Evolutionary conservation across 2,797 vertebrate species (phyloP), one percentile per base, ranked within the genome.

Genomic region (Eleutherodactylus coqui): DNA sequence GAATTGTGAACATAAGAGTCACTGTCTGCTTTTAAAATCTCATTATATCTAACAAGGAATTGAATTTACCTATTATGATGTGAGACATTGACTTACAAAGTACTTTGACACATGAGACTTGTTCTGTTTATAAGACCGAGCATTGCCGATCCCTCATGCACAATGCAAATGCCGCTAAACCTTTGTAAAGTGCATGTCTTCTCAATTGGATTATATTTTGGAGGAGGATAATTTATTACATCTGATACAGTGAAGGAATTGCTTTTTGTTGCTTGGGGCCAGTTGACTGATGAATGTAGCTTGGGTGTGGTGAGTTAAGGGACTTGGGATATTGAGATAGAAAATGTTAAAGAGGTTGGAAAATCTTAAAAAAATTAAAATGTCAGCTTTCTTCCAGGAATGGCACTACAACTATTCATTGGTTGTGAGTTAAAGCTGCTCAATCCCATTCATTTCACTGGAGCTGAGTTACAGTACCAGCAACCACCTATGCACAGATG

Each of bases 41-140:
- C 85, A 82, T 86, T 82, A 86, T 80, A 81, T 73, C 43, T n/a
- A 80, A 86, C 84, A 81, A 86, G 84, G 41, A 81, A 58, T 67
- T 77, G 70, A 47, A 53, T 86, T 76, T 82, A 75, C 36, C 38
- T 79, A 47, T 76, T 73, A 73, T 86, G 82, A 86, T 82, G 32
- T n/a, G 55, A 70, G 79, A 75, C 85, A 43, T 41, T 69, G 79
- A 58, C 70, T 76, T 82, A 76, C 72, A 76, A 67, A 67, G 79
- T 53, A 64, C 79, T 43, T n/a, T 53, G 58, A 38, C 70, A 64
- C 72, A 64, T 43, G 85, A 86, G 85, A 69, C 64, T 86, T 75
- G 85, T 75, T 86, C 34, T 75, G 69, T 86, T 81, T 38, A 51
- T 64, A 47, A 64, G 55, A 81, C 51, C 36, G 24, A 34, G 38